Percentiles rank a stretch among this genome's conserved stretches.
These are phyloP conservation scores for Aspidiotus rigidus DNA, from an alignment of 2,888 invertebrate species.

Conservation along the genomic window DNA sequence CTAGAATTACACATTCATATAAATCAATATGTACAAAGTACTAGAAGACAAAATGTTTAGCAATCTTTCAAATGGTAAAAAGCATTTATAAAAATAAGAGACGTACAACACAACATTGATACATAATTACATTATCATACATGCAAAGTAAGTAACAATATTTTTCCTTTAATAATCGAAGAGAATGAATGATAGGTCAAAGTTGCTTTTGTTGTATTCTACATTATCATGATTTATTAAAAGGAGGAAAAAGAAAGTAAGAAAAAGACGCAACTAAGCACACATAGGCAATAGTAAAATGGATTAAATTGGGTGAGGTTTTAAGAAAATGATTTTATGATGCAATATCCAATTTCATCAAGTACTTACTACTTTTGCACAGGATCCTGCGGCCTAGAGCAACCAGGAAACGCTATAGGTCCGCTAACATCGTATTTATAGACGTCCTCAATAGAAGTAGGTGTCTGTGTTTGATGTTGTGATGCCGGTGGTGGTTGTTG, in stretches of 20 bases:
- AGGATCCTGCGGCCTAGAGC: slow-evolving; percentile 39
- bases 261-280: slow-evolving; percentile 6
- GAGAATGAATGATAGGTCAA: no score
- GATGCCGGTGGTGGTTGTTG: slow-evolving; percentile 34
- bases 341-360: neutral
- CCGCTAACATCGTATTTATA: slow-evolving; percentile 41
- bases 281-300: neutral
- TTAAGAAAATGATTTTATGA: neutral
- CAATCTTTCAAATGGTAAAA: no score
- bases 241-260: neutral
- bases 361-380: slow-evolving; percentile 22
- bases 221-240: no score
- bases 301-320: neutral
- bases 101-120: neutral
- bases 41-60: slow-evolving; percentile 17
- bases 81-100: slow-evolving; percentile 14
- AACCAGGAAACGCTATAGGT: slow-evolving; percentile 41
- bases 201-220: no score
- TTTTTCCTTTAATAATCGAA: no score
- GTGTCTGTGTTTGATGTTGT: slow-evolving; percentile 33
- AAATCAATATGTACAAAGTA: neutral
- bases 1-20: no score
- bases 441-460: slow-evolving; percentile 36
- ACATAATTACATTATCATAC: no score
- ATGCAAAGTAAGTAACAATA: no score